These are phyloP conservation scores for Passerculus sandwichensis DNA, from an alignment of 2,797 vertebrate genomes.

Conservation along the genomic window DNA sequence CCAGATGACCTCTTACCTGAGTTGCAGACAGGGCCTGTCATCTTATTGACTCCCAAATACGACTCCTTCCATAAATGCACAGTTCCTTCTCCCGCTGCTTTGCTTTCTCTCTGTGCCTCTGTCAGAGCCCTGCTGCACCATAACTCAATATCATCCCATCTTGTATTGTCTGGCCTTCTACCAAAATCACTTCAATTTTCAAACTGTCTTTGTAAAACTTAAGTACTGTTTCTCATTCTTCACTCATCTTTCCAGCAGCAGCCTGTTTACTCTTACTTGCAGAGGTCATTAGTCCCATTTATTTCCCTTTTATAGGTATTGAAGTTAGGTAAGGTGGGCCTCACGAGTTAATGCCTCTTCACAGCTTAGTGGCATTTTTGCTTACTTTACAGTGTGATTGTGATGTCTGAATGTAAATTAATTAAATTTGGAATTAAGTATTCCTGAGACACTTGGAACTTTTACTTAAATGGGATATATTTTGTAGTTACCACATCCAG, in stretches of 20 bases:
- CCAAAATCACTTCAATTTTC: background rate
- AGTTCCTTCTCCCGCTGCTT: background rate
- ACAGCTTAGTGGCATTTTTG: background rate
- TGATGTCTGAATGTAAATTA: background rate
- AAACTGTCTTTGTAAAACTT: background rate
- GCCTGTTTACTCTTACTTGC: background rate
- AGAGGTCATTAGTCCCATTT: background rate
- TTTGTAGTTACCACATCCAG: background rate
- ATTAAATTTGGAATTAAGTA: background rate
- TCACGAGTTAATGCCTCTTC: background rate
- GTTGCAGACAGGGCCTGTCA: background rate
- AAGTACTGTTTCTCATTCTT: background rate
- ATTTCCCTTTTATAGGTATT: background rate
- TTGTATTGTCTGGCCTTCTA: background rate
- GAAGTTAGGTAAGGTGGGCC: background rate
- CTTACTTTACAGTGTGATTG: background rate
- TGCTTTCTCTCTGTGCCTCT: background rate
- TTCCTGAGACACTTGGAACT: background rate
- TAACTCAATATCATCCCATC: background rate
- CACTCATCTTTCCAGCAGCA: background rate
- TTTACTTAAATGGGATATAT: background rate
- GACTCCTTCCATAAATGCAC: background rate
- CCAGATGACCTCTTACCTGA: background rate
- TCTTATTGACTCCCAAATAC: background rate
- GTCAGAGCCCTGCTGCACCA: background rate